These are phyloP conservation scores for Sorex araneus DNA, from an alignment of 2,113 vertebrate species.

Conservation along the genomic window DNA sequence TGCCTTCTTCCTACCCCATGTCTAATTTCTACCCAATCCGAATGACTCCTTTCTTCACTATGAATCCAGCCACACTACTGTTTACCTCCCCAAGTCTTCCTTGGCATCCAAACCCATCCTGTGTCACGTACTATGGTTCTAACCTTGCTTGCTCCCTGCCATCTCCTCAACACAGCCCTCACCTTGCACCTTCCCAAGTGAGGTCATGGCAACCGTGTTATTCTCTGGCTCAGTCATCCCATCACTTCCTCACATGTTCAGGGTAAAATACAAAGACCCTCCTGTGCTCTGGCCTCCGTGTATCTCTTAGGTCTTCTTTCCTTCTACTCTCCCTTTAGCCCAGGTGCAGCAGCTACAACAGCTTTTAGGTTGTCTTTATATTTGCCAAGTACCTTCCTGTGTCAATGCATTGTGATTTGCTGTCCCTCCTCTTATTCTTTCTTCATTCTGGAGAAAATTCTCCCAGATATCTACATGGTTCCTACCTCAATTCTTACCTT, in stretches of 20 bases:
- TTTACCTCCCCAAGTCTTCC: fast-evolving
- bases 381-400: neutral
- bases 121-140: neutral
- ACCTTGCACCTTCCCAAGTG: neutral
- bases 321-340: neutral
- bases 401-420: neutral
- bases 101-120: fast-evolving
- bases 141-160: neutral
- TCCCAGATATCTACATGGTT: neutral
- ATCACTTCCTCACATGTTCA: neutral
- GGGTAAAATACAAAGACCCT: neutral
- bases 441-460: neutral
- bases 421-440: neutral
- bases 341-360: fast-evolving
- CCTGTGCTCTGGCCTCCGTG: too few relatives aligned
- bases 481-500: neutral
- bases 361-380: neutral
- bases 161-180: neutral
- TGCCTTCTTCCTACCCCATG: neutral
- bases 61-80: neutral
- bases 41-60: neutral
- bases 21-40: neutral
- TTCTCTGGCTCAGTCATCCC: neutral
- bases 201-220: fast-evolving
- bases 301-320: neutral